Percentiles rank a stretch among this genome's conserved stretches.
Evolutionary conservation across 2,797 vertebrate genomes (phyloP).

Genomic region (Tragelaphus oryx): DNA sequence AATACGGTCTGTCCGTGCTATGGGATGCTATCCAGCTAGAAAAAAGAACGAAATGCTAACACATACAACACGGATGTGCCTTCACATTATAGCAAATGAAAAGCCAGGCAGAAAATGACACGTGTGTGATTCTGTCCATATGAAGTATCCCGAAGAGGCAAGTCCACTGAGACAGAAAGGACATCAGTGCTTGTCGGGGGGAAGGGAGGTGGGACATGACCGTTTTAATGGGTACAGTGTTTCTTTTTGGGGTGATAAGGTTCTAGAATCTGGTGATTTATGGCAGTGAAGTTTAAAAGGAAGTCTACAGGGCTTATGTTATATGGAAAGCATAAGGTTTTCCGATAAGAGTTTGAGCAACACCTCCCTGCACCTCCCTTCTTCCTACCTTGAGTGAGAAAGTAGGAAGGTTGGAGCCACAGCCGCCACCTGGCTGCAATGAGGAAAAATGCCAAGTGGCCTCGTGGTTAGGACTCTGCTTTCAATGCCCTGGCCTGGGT

Average conservation of each 20-base stretch:
- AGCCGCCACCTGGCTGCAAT: not conserved
- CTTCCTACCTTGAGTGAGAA: not conserved
- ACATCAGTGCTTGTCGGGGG: not conserved
- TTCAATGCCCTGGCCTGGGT: not conserved
- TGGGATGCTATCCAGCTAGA: not conserved
- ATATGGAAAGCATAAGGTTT: not conserved
- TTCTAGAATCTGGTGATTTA: not conserved
- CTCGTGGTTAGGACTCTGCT: not conserved
- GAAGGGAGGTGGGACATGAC: not conserved
- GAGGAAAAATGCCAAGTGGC: not conserved
- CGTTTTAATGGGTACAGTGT: not conserved
- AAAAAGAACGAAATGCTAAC: not conserved
- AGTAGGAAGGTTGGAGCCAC: too few relatives aligned
- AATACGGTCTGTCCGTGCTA: accelerated
- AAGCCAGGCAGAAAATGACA: not conserved
- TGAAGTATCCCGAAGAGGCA: not conserved
- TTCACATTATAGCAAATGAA: not conserved
- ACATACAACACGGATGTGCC: accelerated
- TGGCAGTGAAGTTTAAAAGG: not conserved
- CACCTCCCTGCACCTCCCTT: too few relatives aligned
- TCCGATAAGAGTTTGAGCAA: not conserved
- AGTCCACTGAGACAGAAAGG: not conserved
- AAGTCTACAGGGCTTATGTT: not conserved
- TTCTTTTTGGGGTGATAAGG: not conserved
- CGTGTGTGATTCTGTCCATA: accelerated